These are phyloP conservation scores for Molossus molossus DNA, from an alignment of 2,797 vertebrate genomes.

Conservation along the genomic window DNA sequence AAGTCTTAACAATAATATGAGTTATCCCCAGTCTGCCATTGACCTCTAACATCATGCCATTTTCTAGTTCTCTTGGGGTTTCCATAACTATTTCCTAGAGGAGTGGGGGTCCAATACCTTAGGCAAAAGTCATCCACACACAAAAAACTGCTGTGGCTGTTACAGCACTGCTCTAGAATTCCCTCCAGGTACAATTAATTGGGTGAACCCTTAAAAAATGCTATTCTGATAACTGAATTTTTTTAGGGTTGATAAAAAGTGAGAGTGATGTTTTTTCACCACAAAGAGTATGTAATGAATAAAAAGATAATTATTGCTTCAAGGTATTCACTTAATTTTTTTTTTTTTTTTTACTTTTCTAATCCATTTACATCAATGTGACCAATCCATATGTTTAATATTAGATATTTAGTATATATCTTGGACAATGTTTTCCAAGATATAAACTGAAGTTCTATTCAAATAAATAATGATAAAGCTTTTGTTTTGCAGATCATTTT, in stretches of 20 bases:
- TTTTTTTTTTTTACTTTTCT: constrained; percentile 4
- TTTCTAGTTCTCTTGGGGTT: background rate
- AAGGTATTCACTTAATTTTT: background rate
- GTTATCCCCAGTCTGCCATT: background rate
- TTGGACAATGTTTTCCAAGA: background rate
- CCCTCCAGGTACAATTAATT: constrained; percentile 57
- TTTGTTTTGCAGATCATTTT: constrained; percentile 72
- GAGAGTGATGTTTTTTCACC: background rate
- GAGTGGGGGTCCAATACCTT: background rate
- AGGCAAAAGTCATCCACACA: background rate
- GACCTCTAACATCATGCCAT: background rate
- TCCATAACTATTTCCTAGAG: background rate
- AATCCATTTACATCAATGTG: background rate
- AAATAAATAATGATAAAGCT: constrained; percentile 67
- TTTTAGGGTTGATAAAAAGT: constrained; percentile 8
- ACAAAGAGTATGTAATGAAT: background rate
- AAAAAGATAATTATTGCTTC: background rate
- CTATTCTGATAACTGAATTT: background rate
- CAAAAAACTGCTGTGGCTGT: background rate
- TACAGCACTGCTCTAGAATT: background rate
- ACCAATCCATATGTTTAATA: background rate
- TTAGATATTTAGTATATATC: background rate
- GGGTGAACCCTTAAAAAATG: constrained; percentile 4
- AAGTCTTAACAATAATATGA: background rate
- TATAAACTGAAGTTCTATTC: constrained; percentile 65